These are phyloP conservation scores for Typhlomys cinereus DNA, from an alignment of 2,113 vertebrate genomes.

Conservation along the genomic window DNA sequence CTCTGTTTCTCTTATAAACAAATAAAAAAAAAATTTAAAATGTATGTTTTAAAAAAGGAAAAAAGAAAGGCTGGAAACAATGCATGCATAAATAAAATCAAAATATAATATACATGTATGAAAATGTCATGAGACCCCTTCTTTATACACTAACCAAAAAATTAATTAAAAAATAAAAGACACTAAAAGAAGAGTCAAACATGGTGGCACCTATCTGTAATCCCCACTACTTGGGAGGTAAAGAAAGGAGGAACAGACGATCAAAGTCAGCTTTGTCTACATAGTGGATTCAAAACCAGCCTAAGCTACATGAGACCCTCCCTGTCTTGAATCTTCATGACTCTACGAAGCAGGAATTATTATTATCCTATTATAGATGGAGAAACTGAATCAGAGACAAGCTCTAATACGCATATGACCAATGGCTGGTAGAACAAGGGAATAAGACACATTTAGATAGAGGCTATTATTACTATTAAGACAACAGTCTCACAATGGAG, in stretches of 20 bases:
- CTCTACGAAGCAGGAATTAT: constrained; percentile 30
- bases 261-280: not conserved
- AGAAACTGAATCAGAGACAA: not conserved
- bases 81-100: no score
- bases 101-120: not conserved
- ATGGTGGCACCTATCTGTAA: not conserved
- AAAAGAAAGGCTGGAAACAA: no score
- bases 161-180: not conserved
- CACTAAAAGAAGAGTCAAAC: not conserved
- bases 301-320: not conserved
- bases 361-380: constrained; percentile 7
- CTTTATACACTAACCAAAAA: not conserved
- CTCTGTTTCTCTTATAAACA: no score
- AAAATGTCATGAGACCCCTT: not conserved
- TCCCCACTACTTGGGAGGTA: not conserved
- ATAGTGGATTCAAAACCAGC: not conserved
- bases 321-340: constrained; percentile 30
- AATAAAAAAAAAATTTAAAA: no score
- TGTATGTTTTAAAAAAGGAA: no score
- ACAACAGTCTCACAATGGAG: no score
- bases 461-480: not conserved
- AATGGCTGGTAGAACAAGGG: not conserved
- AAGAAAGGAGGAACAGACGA: not conserved
- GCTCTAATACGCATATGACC: not conserved
- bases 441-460: no score